These are phyloP conservation scores for Diarsia rubi DNA, from an alignment of 2,888 invertebrate species.

Conservation along the genomic window DNA sequence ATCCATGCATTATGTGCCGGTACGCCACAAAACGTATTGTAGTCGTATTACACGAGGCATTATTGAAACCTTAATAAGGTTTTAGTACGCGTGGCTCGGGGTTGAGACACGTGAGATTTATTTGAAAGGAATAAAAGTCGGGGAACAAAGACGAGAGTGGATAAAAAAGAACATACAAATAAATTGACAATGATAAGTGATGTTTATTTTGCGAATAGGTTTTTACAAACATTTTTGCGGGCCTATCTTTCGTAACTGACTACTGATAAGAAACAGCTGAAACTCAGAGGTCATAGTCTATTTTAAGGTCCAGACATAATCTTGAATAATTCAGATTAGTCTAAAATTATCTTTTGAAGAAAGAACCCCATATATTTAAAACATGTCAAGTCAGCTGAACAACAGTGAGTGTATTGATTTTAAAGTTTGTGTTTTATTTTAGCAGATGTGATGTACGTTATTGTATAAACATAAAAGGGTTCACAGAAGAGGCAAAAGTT, in stretches of 20 bases:
- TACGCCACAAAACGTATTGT: constrained; percentile 36
- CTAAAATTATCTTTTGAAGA: too few relatives aligned
- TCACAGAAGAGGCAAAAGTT: background rate
- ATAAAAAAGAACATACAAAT: too few relatives aligned
- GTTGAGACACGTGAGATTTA: constrained; percentile 49
- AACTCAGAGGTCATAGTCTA: too few relatives aligned
- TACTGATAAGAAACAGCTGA: too few relatives aligned
- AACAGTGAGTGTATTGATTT: background rate
- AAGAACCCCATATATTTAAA: too few relatives aligned
- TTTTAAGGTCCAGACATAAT: too few relatives aligned
- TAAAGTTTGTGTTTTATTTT: background rate
- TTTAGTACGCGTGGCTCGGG: constrained; percentile 35
- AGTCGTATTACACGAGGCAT: constrained; percentile 43
- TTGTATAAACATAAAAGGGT: background rate
- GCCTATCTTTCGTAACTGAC: too few relatives aligned
- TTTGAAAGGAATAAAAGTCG: constrained; percentile 44
- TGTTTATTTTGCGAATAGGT: too few relatives aligned
- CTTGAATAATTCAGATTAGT: too few relatives aligned
- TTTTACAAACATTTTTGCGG: too few relatives aligned
- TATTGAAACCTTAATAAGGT: constrained; percentile 50
- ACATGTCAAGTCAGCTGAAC: background rate
- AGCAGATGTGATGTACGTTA: background rate
- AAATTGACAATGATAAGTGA: too few relatives aligned
- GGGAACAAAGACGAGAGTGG: background rate
- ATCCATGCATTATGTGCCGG: constrained; percentile 34